Conservation (phyloP, 1,140 invertebrate genomes). For the Neodiprion virginianus region DNA sequence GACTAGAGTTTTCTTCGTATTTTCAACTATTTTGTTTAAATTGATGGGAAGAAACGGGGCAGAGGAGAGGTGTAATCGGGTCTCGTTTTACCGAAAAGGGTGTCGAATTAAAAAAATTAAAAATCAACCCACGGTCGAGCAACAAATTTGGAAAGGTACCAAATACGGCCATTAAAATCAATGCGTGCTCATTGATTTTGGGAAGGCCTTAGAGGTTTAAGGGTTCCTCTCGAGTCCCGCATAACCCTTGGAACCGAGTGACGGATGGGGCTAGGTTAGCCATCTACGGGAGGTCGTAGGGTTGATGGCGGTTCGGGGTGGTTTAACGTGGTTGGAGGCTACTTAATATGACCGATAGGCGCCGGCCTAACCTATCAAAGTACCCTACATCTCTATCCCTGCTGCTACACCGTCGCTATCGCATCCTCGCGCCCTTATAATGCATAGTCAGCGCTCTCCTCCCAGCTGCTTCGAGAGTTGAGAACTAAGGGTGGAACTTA, state of each 20-base stretch:
- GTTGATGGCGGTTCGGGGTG: conserved; percentile 6
- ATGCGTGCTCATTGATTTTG: neutral
- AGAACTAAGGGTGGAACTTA: conserved; percentile 2
- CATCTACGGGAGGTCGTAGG: neutral
- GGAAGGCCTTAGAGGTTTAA: neutral
- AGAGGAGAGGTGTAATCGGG: no score
- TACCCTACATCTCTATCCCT: conserved; percentile 4
- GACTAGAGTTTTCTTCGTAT: no score
- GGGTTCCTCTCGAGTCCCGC: neutral
- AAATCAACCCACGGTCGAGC: no score
- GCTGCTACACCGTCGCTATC: neutral
- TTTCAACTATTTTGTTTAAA: no score
- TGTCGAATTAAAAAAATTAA: no score
- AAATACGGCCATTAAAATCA: neutral
- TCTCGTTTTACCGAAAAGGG: no score
- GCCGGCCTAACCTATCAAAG: conserved; percentile 6
- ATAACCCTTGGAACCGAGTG: neutral
- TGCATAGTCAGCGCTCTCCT: neutral
- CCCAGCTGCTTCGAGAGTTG: neutral
- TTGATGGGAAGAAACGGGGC: no score
- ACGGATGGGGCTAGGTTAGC: conserved; percentile 4
- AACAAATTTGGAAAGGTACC: no score
- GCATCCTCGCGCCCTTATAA: neutral
- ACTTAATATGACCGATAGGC: conserved; percentile 7
- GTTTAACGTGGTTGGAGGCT: conserved; percentile 2